These are phyloP conservation scores for Euura lappo DNA, from an alignment of 1,140 invertebrate species.

Conservation along the genomic window DNA sequence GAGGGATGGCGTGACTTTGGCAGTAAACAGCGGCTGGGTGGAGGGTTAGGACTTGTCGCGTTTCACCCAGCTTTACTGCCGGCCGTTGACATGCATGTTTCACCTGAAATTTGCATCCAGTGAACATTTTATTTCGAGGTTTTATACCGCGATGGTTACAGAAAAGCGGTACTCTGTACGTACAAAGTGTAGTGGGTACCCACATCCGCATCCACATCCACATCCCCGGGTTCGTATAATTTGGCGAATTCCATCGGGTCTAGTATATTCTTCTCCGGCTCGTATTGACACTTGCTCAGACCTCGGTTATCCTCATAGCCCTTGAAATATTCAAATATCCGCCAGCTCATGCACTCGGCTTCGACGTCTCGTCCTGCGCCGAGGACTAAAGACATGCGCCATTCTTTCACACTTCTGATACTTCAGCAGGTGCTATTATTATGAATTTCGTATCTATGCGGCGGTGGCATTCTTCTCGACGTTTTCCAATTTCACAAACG, in stretches of 20 bases:
- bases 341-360: not conserved
- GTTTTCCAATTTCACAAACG: too few species aligned
- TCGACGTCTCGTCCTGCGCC: too few species aligned
- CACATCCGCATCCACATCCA: not conserved
- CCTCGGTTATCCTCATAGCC: slow-evolving; percentile 10
- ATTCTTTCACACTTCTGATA: too few species aligned
- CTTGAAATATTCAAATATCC: slow-evolving; percentile 28
- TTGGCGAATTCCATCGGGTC: slow-evolving; percentile 27
- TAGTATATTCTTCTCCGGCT: slow-evolving; percentile 24
- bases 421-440: too few species aligned
- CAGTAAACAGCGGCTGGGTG: too few species aligned
- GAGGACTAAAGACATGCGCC: too few species aligned
- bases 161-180: not conserved
- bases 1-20: too few species aligned
- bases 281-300: slow-evolving; percentile 36
- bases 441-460: too few species aligned
- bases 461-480: too few species aligned
- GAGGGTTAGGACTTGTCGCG: not conserved
- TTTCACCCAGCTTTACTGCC: slow-evolving; percentile 1
- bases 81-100: slow-evolving; percentile 17
- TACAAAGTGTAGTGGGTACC: not conserved
- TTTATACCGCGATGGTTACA: slow-evolving; percentile 13
- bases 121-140: slow-evolving; percentile 37
- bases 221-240: too few species aligned
- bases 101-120: slow-evolving; percentile 37